These are phyloP conservation scores for Blastobasis adustella DNA, from an alignment of 2,888 invertebrate species.

Conservation along the genomic window DNA sequence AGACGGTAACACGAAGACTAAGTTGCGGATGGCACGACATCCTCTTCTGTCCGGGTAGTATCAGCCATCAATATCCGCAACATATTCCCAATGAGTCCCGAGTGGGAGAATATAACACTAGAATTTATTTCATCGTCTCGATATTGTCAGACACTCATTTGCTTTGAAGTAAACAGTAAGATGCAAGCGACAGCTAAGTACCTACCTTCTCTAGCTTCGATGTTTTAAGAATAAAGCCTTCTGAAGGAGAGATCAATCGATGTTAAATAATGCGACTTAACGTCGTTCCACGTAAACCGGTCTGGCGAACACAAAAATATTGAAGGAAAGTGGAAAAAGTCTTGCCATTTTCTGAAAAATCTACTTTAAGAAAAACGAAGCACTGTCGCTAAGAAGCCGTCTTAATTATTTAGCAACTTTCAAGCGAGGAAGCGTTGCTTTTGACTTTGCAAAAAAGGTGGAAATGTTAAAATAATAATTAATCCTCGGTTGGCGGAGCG, in stretches of 20 bases:
- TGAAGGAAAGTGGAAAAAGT: slow-evolving; percentile 30
- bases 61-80: too few relatives aligned
- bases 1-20: too few relatives aligned
- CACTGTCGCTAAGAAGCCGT: slow-evolving; percentile 57
- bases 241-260: slow-evolving; percentile 2
- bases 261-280: slow-evolving; percentile 12
- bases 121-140: too few relatives aligned
- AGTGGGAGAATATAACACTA: too few relatives aligned
- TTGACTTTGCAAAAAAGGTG: slow-evolving; percentile 70
- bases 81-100: too few relatives aligned
- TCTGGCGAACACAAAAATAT: slow-evolving; percentile 19
- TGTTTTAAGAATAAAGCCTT: neutral
- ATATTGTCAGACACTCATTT: too few relatives aligned
- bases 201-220: neutral
- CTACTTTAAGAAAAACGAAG: slow-evolving; percentile 48
- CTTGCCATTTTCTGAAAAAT: slow-evolving; percentile 35
- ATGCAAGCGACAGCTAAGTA: neutral
- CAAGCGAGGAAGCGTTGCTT: slow-evolving; percentile 66
- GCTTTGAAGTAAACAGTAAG: neutral
- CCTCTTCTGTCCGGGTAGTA: too few relatives aligned
- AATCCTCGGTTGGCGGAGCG: slow-evolving; percentile 47
- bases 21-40: too few relatives aligned
- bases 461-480: slow-evolving; percentile 74
- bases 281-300: slow-evolving; percentile 10
- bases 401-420: slow-evolving; percentile 72